A percentile compares a stretch with the other conserved stretches of the same genome.
Conservation (phyloP, 2,888 invertebrate species). For the Epinotia brunnichana region DNA sequence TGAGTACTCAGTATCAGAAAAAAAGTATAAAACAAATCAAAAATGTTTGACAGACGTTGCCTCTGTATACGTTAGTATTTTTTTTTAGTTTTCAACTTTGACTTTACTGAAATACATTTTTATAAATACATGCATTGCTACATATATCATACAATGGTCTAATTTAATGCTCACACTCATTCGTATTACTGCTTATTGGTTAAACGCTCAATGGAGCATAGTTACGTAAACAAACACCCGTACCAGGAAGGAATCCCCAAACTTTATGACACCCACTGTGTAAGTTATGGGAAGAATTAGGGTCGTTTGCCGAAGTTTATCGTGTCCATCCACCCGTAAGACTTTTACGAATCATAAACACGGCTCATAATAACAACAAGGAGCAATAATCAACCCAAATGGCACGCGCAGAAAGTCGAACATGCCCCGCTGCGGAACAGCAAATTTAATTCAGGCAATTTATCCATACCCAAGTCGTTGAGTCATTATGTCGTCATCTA, state of each 20-base stretch:
- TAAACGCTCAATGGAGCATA: slow-evolving; percentile 23
- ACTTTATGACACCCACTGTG: slow-evolving; percentile 32
- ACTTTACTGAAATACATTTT: too few relatives aligned
- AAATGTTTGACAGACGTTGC: too few relatives aligned
- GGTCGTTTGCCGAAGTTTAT: slow-evolving; percentile 36
- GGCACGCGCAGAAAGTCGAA: not conserved
- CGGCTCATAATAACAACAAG: not conserved
- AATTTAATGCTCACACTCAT: not conserved
- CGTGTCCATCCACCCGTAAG: slow-evolving; percentile 34
- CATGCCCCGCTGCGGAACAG: too few relatives aligned
- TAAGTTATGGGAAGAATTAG: slow-evolving; percentile 38
- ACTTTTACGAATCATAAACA: slow-evolving; percentile 41
- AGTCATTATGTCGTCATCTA: slow-evolving; percentile 30
- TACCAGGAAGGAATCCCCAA: slow-evolving; percentile 17
- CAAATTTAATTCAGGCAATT: slow-evolving; percentile 29
- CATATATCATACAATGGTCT: too few relatives aligned
- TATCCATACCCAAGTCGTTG: slow-evolving; percentile 13
- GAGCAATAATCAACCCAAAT: not conserved
- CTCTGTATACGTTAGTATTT: too few relatives aligned
- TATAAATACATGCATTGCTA: too few relatives aligned
- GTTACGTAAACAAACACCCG: slow-evolving; percentile 10
- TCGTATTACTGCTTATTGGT: slow-evolving; percentile 13
- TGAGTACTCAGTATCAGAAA: too few relatives aligned
- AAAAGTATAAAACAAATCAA: too few relatives aligned
- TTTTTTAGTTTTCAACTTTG: too few relatives aligned